These are phyloP conservation scores for Mythimna vitellina DNA, from an alignment of 2,888 invertebrate genomes.

Conservation along the genomic window DNA sequence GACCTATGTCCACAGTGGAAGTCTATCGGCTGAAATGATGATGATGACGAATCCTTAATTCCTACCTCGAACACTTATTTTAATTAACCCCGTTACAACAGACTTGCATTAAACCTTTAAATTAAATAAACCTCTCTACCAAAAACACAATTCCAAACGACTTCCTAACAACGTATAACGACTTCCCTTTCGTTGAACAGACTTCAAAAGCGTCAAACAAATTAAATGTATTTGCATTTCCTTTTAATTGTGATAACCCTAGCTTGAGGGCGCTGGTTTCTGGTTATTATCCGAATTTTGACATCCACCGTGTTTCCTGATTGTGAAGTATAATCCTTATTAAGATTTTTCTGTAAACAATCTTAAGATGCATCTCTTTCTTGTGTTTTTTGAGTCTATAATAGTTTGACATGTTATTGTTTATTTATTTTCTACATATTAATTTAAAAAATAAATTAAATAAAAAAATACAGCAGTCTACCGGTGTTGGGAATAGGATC, in stretches of 20 bases:
- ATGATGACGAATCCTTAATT: too few species aligned
- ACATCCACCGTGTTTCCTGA: slow-evolving; percentile 48
- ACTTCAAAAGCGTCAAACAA: slow-evolving; percentile 35
- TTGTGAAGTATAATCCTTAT: slow-evolving; percentile 25
- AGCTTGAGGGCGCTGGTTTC: slow-evolving; percentile 10
- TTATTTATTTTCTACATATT: too few species aligned
- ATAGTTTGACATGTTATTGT: too few species aligned
- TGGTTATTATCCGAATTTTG: slow-evolving; percentile 51
- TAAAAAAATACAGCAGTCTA: too few species aligned
- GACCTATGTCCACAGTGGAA: too few species aligned
- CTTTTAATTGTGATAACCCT: slow-evolving; percentile 34
- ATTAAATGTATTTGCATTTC: slow-evolving; percentile 45
- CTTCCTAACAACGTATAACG: slow-evolving; percentile 21
- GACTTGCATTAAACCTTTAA: neutral
- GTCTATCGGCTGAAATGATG: too few species aligned
- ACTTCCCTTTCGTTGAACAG: slow-evolving; percentile 13
- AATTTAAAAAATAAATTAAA: too few species aligned
- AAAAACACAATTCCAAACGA: slow-evolving; percentile 9
- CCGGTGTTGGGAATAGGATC: too few species aligned
- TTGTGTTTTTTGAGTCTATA: neutral
- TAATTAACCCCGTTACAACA: neutral
- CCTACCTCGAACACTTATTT: neutral
- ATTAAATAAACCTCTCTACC: slow-evolving; percentile 7
- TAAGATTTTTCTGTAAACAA: slow-evolving; percentile 26
- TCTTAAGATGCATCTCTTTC: slow-evolving; percentile 7